Evolutionary conservation across 2,888 invertebrate species (phyloP).

Genomic region (Oscheius myriophilus): DNA sequence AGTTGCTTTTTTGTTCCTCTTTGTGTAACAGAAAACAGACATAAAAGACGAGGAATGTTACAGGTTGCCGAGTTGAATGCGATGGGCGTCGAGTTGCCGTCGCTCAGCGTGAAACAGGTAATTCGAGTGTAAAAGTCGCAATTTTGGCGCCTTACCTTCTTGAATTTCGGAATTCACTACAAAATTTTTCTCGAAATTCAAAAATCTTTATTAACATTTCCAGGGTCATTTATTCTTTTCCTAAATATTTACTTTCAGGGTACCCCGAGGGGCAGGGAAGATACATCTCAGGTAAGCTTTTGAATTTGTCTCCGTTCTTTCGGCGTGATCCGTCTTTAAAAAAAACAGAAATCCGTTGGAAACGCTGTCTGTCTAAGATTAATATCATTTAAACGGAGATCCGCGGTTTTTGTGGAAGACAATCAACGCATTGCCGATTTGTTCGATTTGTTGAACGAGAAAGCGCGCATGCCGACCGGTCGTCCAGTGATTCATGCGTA

Average conservation of each 20-base stretch:
- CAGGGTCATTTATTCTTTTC: constrained; percentile 11
- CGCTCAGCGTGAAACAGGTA: constrained; percentile 27
- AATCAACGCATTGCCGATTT: too few species aligned
- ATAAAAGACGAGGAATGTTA: constrained; percentile 2
- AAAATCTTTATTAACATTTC: neutral
- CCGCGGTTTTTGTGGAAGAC: too few species aligned
- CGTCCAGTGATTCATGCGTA: constrained; percentile 9
- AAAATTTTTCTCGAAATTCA: constrained; percentile 5
- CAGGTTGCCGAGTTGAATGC: constrained; percentile 29
- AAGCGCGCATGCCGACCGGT: constrained; percentile 24
- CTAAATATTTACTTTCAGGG: constrained; percentile 16
- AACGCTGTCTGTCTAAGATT: too few species aligned
- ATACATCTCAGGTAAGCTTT: constrained; percentile 18
- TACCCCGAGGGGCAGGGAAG: constrained; percentile 4
- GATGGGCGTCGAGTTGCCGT: constrained; percentile 30
- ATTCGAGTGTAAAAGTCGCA: constrained; percentile 26
- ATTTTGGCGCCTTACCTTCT: neutral
- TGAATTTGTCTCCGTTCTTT: neutral
- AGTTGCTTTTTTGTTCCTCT: too few species aligned
- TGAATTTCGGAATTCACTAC: neutral
- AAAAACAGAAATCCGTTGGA: too few species aligned
- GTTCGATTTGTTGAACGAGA: constrained; percentile 14
- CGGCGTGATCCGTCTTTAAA: too few species aligned
- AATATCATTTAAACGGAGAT: too few species aligned
- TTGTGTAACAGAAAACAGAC: too few species aligned